phyloP scores from a whole-genome alignment of 2,888 invertebrate species.

The Mellilla xanthometata region DNA sequence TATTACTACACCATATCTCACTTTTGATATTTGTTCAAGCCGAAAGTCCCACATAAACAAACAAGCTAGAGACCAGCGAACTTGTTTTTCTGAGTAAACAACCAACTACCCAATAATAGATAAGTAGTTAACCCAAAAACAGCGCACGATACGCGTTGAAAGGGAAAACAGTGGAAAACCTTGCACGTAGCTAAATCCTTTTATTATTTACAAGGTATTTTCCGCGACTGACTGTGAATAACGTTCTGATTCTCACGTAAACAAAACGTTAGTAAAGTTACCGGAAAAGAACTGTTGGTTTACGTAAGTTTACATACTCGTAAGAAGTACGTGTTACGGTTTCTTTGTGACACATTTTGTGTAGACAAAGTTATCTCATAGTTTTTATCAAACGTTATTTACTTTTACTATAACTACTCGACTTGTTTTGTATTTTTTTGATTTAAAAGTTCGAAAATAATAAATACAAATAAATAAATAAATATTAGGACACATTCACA shows the following conservation, averaged over 20 bases:
- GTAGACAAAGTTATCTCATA: too few relatives aligned
- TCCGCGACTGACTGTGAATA: slow-evolving; percentile 49
- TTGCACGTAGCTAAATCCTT: slow-evolving; percentile 43
- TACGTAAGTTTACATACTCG: slow-evolving; percentile 10
- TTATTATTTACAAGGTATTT: slow-evolving; percentile 61
- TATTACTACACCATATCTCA: too few relatives aligned
- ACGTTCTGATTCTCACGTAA: slow-evolving; percentile 50
- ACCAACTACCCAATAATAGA: slow-evolving; percentile 13
- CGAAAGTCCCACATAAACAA: too few relatives aligned
- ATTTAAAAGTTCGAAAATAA: too few relatives aligned
- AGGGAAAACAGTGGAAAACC: slow-evolving; percentile 42
- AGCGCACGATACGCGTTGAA: slow-evolving; percentile 39
- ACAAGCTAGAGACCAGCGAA: too few relatives aligned
- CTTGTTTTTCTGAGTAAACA: too few relatives aligned
- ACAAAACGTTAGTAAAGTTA: slow-evolving; percentile 37
- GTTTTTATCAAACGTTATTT: too few relatives aligned
- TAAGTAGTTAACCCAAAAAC: slow-evolving; percentile 36
- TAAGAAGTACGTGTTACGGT: background rate
- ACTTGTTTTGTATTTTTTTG: too few relatives aligned
- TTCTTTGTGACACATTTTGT: background rate
- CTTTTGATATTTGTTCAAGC: too few relatives aligned
- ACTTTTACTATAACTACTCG: too few relatives aligned
- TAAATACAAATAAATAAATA: too few relatives aligned
- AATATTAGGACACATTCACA: too few relatives aligned
- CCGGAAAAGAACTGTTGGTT: slow-evolving; percentile 20